A percentile compares a stretch with the other conserved stretches of the same genome.
These are phyloP conservation scores for Sabatieria punctata DNA, from an alignment of 2,888 invertebrate genomes.

Conservation along the genomic window DNA sequence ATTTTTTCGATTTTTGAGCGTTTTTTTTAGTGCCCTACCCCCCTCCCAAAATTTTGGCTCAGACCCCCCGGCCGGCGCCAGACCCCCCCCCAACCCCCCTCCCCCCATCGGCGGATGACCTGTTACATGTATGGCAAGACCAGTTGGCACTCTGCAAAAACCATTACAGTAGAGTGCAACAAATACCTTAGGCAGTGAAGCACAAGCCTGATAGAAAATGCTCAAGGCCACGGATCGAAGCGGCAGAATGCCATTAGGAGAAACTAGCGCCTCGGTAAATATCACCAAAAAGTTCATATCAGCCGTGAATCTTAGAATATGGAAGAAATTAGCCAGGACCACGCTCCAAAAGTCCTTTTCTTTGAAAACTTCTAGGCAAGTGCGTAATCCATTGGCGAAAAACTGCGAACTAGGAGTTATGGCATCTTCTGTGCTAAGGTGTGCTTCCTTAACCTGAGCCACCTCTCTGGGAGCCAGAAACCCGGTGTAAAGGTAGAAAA, in stretches of 20 bases:
- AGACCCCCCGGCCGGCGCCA: too few relatives aligned
- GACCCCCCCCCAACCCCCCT: too few relatives aligned
- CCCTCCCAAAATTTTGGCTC: too few relatives aligned
- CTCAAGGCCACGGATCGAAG: slow-evolving; percentile 4
- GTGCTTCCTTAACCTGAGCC: background rate
- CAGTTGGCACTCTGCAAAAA: too few relatives aligned
- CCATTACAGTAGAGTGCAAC: too few relatives aligned
- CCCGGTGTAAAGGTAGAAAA: slow-evolving; percentile 1
- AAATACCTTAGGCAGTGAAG: slow-evolving; percentile 6
- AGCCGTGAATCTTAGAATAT: slow-evolving; percentile 3
- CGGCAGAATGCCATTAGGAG: background rate
- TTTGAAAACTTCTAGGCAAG: slow-evolving; percentile 1
- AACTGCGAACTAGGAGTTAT: background rate
- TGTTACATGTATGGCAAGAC: too few relatives aligned
- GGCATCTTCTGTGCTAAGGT: background rate
- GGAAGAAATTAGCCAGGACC: slow-evolving; percentile 4
- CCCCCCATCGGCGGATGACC: too few relatives aligned
- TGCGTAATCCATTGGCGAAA: background rate
- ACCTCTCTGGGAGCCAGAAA: background rate
- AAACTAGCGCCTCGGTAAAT: slow-evolving; percentile 7
- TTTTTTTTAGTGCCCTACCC: too few relatives aligned
- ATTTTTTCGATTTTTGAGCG: too few relatives aligned
- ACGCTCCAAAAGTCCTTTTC: slow-evolving; percentile 7
- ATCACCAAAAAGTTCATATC: slow-evolving; percentile 7
- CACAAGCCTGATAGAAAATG: slow-evolving; percentile 7